phyloP scores from a whole-genome alignment of 2,888 invertebrate species.

The Xestoiulus laeticollis region DNA sequence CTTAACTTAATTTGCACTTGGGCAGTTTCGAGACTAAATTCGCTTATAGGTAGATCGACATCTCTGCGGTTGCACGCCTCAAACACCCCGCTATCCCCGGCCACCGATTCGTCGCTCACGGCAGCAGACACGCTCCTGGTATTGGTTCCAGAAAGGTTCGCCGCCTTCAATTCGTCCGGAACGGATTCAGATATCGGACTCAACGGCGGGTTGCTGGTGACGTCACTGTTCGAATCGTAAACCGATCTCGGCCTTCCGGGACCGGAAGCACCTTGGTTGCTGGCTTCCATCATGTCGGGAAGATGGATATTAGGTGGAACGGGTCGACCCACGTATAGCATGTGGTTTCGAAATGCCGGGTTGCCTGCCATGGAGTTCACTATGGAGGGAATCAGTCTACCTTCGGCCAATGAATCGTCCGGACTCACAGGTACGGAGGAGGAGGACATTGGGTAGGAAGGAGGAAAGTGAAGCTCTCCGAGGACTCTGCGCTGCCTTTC shows the following conservation, averaged over 20 bases:
- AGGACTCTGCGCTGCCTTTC: conserved; percentile 56
- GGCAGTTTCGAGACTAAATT: conserved; percentile 78
- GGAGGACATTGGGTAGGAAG: background rate
- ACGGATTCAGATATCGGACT: conserved; percentile 65
- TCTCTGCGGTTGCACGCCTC: conserved; percentile 65
- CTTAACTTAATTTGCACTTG: conserved; percentile 91
- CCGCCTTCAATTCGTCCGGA: conserved; percentile 56
- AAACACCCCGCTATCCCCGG: conserved; percentile 73
- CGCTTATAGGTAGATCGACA: conserved; percentile 62
- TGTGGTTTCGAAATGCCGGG: conserved; percentile 36
- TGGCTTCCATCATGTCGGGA: conserved; percentile 47
- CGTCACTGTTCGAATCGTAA: conserved; percentile 59
- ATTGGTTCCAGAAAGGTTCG: conserved; percentile 73
- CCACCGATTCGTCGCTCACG: conserved; percentile 96
- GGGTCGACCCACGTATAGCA: conserved; percentile 45
- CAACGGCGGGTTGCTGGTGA: conserved; percentile 64
- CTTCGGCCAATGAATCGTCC: conserved; percentile 53
- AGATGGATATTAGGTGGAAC: conserved; percentile 51
- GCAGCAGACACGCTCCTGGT: conserved; percentile 91
- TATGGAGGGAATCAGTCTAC: conserved; percentile 49
- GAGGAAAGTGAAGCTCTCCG: conserved; percentile 53
- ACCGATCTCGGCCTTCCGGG: conserved; percentile 54
- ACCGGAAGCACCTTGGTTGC: background rate
- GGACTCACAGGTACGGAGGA: conserved; percentile 47
- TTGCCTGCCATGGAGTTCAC: background rate